Conservation (phyloP, 1,140 invertebrate species). For the Halyomorpha halys region DNA sequence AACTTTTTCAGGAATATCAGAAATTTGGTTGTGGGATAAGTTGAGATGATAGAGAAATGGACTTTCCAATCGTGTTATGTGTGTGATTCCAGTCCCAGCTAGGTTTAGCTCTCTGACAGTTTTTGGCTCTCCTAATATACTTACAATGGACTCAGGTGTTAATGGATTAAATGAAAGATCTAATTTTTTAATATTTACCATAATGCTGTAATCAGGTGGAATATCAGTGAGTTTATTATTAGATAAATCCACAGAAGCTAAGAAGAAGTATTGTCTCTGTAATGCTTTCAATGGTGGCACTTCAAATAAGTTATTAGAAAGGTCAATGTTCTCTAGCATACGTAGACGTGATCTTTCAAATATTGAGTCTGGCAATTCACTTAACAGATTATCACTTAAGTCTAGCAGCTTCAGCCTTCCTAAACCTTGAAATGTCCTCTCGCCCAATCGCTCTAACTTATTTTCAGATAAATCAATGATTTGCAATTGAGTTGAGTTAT, state of each 20-base stretch:
- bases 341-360: constrained; percentile 68
- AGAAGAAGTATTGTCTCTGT: constrained; percentile 70
- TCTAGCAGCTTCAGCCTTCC: constrained; percentile 62
- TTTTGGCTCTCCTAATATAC: constrained; percentile 77
- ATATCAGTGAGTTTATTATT: constrained; percentile 65
- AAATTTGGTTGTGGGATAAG: constrained; percentile 65
- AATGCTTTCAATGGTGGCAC: constrained; percentile 65
- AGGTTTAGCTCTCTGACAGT: constrained; percentile 71
- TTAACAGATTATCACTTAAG: constrained; percentile 60
- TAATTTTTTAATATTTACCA: constrained; percentile 76
- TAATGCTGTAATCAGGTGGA: constrained; percentile 69
- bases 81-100: constrained; percentile 61
- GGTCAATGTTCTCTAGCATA: constrained; percentile 69
- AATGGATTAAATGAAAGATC: constrained; percentile 80
- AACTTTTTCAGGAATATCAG: constrained; percentile 48
- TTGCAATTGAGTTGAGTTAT: constrained; percentile 81
- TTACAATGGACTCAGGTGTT: constrained; percentile 55
- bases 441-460: constrained; percentile 59
- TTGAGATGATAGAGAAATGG: constrained; percentile 76
- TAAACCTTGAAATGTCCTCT: constrained; percentile 72
- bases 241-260: constrained; percentile 67
- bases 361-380: constrained; percentile 66
- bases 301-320: constrained; percentile 65
- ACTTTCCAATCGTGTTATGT: constrained; percentile 63
- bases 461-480: constrained; percentile 64